Base-by-base conservation (phyloP, 2,888 invertebrate species). In the Pristionchus mayeri region DNA sequence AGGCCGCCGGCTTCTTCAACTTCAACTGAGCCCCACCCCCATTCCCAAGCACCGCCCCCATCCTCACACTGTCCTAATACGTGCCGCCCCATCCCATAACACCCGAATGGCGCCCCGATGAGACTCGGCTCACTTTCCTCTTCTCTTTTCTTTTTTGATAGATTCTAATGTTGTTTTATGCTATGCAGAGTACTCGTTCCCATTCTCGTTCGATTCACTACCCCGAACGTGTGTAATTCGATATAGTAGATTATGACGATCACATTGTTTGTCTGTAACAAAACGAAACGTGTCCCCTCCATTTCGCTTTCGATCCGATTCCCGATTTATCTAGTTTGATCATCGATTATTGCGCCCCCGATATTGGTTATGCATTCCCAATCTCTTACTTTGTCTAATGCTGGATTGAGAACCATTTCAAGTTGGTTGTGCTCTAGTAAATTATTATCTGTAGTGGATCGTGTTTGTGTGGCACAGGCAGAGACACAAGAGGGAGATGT, bases 81-180 rank as follows among this genome's bases (percentile, higher is more conserved):
- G 13, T 30, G 34, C 3, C 34, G 34, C 30, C 30, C 13, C 63
- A n/a, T n/a, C 30, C 30, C 67, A 4, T 37, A 67, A 37, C 37
- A 37, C 34, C 4, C 1, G 3, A n/a, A n/a, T n/a, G n/a, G n/a
- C n/a, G n/a, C n/a, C n/a, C n/a, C 21, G 57, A 11, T 57, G 1
- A 63, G 0, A 18, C 60, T 27, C 30, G 16, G n/a, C n/a, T n/a
- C n/a, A n/a, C 37, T 83, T 37, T 37, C 57, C 44, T 34, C 21
- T 76, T 27, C n/a, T 44, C 18, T 83, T 78, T 79, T 79, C 21
- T 37, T 71, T 76, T 37, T 71, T 83, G 63, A 9, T 24, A 83
- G 60, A 79, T 83, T 83, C n/a, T 34, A 21, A 54, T 81, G 60
- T 52, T 52, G 50, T 75, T 75, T 82, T 30, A 82, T 75, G 57